A percentile compares a stretch with the other conserved stretches of the same genome.
Conservation (phyloP, 1,140 invertebrate genomes). For the Pinna nobilis region DNA sequence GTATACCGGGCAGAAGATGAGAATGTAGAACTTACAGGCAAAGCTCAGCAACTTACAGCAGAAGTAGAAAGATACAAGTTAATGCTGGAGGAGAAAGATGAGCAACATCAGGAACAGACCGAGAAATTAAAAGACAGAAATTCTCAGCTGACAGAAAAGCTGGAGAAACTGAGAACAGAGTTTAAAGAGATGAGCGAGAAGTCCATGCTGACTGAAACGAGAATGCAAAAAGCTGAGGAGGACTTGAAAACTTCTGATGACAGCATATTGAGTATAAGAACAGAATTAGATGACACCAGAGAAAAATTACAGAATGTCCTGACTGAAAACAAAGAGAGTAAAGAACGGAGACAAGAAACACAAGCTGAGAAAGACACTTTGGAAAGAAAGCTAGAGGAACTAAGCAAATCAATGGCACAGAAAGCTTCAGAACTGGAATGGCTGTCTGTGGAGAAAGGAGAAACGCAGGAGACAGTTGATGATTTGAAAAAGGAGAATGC, state of each 20-base stretch:
- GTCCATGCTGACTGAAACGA: not conserved
- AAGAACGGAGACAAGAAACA: conserved; percentile 4
- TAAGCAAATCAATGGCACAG: not conserved
- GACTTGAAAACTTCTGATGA: not conserved
- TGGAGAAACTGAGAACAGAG: conserved; percentile 8
- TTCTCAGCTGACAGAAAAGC: not conserved
- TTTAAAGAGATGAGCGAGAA: conserved; percentile 2
- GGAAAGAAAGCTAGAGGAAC: conserved; percentile 1
- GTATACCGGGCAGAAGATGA: conserved; percentile 20
- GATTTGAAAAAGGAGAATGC: conserved; percentile 7
- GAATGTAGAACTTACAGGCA: conserved; percentile 22
- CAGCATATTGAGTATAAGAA: too few relatives aligned
- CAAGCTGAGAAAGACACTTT: conserved; percentile 1
- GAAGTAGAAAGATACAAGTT: conserved; percentile 18
- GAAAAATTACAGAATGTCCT: not conserved
- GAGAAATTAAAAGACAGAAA: conserved; percentile 3
- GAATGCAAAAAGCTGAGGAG: not conserved
- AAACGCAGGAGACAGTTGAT: conserved; percentile 20
- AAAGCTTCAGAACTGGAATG: conserved; percentile 23
- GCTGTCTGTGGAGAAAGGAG: conserved; percentile 24
- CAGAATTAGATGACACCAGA: not conserved
- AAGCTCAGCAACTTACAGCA: conserved; percentile 8
- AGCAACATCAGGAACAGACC: conserved; percentile 7
- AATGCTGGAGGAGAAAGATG: conserved; percentile 23
- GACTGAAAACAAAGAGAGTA: conserved; percentile 10